phyloP scores from a whole-genome alignment of 2,113 vertebrate genomes.

The human region DNA sequence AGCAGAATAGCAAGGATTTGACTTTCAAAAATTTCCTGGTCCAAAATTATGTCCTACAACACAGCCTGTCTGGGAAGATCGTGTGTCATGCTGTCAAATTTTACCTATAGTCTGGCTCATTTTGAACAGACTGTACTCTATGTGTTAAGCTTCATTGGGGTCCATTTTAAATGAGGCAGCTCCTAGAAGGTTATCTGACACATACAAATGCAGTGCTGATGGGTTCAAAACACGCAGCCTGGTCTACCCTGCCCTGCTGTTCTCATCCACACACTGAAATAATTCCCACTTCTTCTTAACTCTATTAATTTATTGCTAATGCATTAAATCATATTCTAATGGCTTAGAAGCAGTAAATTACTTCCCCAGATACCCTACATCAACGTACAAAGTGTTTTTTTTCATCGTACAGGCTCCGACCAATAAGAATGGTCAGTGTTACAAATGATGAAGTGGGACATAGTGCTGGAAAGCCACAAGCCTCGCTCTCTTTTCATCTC shows the following conservation, averaged over 20 bases:
- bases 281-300: neutral
- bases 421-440: neutral
- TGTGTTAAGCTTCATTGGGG: neutral
- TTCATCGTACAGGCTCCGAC: neutral
- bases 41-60: neutral
- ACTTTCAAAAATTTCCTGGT: slow-evolving; percentile 42
- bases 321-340: neutral
- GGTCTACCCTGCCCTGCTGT: neutral
- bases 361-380: neutral
- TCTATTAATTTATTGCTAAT: slow-evolving; percentile 25
- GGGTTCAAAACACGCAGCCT: neutral
- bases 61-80: slow-evolving; percentile 11
- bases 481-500: neutral
- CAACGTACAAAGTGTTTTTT: neutral
- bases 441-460: neutral
- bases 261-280: neutral
- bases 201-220: neutral
- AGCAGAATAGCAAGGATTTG: neutral
- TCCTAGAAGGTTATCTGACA: neutral
- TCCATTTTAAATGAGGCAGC: neutral
- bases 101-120: neutral
- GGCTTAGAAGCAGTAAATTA: slow-evolving; percentile 12
- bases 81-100: neutral
- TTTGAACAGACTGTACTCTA: neutral
- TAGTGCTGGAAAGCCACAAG: neutral